phyloP scores from a whole-genome alignment of 2,113 vertebrate species.

The Guaruba guarouba region DNA sequence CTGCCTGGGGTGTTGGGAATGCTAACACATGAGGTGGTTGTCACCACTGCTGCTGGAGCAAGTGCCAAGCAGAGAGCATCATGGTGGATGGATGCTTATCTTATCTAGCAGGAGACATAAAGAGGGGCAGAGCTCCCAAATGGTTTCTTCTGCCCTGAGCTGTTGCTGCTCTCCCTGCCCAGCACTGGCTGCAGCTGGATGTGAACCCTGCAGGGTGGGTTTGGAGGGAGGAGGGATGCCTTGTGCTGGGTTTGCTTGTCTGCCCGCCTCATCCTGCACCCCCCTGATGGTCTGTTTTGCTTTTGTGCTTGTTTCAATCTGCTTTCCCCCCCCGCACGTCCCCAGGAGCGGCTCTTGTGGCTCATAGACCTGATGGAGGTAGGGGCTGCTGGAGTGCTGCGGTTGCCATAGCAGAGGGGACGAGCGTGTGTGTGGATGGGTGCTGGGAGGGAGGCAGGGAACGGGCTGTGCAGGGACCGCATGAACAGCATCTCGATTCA shows the following conservation, averaged over 20 bases:
- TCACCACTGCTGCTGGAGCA: not conserved
- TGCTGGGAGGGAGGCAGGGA: not conserved
- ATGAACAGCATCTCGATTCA: not conserved
- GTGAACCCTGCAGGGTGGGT: not conserved
- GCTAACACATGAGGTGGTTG: fast-evolving
- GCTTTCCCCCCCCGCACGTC: not conserved
- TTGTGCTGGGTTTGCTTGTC: fast-evolving
- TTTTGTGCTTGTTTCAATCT: not conserved
- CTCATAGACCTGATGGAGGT: slow-evolving; percentile 99
- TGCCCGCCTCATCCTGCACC: not conserved
- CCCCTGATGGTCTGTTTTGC: slow-evolving; percentile 21
- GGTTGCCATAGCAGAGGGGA: slow-evolving; percentile 6
- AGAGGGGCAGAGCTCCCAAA: not conserved
- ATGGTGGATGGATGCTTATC: not conserved
- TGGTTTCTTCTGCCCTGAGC: not conserved
- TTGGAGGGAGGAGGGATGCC: fast-evolving
- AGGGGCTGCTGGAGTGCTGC: slow-evolving; percentile 65
- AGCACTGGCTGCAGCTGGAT: not conserved
- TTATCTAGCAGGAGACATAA: not conserved
- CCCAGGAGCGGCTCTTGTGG: slow-evolving; percentile 94
- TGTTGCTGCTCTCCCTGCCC: not conserved
- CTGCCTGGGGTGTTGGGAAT: not conserved
- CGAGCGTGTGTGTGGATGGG: not conserved
- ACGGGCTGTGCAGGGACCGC: fast-evolving
- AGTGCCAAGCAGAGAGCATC: not conserved